phyloP scores from a whole-genome alignment of 2,113 vertebrate species.

The Neodon shergylaensis region DNA sequence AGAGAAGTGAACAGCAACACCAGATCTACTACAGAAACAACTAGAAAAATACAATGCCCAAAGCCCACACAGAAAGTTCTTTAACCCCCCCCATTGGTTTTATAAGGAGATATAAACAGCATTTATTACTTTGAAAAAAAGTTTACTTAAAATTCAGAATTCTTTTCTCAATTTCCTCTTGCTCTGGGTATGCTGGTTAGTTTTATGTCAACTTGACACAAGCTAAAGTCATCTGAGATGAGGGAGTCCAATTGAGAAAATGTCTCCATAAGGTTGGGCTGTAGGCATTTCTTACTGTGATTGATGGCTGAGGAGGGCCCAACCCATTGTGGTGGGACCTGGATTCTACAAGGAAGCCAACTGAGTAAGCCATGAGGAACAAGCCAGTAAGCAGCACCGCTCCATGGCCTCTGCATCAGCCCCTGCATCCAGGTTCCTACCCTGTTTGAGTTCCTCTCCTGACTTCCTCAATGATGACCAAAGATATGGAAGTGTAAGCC shows the following conservation, averaged over 20 bases:
- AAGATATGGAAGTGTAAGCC: neutral
- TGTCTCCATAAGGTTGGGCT: neutral
- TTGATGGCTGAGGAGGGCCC: no score
- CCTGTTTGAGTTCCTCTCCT: neutral
- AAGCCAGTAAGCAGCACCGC: neutral
- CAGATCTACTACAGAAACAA: neutral
- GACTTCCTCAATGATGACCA: neutral
- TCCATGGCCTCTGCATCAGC: neutral
- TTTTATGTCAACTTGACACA: neutral
- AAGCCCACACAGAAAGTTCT: neutral
- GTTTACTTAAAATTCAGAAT: slow-evolving; percentile 32
- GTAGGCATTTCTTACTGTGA: neutral
- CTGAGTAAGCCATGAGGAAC: neutral
- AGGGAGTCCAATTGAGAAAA: neutral
- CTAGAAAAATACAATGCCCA: neutral
- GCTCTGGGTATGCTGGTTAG: neutral
- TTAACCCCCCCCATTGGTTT: neutral
- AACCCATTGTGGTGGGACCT: neutral
- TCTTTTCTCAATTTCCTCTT: slow-evolving; percentile 39
- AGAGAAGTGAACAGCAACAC: neutral
- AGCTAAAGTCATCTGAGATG: neutral
- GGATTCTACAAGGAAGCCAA: neutral
- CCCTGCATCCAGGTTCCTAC: neutral
- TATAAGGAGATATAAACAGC: neutral
- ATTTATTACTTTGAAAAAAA: neutral